These are phyloP conservation scores for Musca vetustissima DNA, from an alignment of 1,140 invertebrate genomes.

Conservation along the genomic window DNA sequence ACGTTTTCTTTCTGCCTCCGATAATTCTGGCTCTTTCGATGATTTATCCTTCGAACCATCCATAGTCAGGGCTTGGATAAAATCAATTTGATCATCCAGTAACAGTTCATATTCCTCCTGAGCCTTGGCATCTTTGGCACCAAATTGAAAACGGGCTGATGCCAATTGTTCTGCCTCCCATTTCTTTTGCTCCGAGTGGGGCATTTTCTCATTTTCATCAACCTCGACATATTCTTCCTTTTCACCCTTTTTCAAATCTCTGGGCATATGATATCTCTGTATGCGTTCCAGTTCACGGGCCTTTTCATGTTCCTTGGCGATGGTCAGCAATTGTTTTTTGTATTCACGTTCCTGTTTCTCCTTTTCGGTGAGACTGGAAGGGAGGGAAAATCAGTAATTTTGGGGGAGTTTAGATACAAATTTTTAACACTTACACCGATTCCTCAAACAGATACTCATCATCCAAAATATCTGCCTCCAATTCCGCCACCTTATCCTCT, in stretches of 20 bases:
- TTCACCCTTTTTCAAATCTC: slow-evolving; percentile 71
- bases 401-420: background rate
- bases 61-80: slow-evolving; percentile 90
- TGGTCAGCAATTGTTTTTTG: slow-evolving; percentile 86
- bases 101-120: slow-evolving; percentile 90
- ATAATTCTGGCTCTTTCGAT: slow-evolving; percentile 63
- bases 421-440: slow-evolving; percentile 66
- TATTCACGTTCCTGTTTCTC: slow-evolving; percentile 85
- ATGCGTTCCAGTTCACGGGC: slow-evolving; percentile 89
- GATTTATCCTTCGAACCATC: slow-evolving; percentile 74
- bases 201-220: slow-evolving; percentile 80
- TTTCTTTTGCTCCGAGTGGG: slow-evolving; percentile 92
- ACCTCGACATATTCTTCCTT: slow-evolving; percentile 83
- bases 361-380: slow-evolving; percentile 75
- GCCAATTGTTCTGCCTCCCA: slow-evolving; percentile 98
- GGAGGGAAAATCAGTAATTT: slow-evolving; percentile 28
- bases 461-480: slow-evolving; percentile 93
- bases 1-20: slow-evolving; percentile 74
- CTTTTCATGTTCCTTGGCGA: slow-evolving; percentile 95
- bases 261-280: slow-evolving; percentile 92
- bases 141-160: slow-evolving; percentile 90
- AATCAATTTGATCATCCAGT: slow-evolving; percentile 96
- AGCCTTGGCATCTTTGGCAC: slow-evolving; percentile 73
- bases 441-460: slow-evolving; percentile 95
- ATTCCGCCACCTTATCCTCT: slow-evolving; percentile 93